A percentile compares a stretch with the other conserved stretches of the same genome.
phyloP scores from a whole-genome alignment of 2,888 invertebrate genomes.

The Neocrepidodera transversa region DNA sequence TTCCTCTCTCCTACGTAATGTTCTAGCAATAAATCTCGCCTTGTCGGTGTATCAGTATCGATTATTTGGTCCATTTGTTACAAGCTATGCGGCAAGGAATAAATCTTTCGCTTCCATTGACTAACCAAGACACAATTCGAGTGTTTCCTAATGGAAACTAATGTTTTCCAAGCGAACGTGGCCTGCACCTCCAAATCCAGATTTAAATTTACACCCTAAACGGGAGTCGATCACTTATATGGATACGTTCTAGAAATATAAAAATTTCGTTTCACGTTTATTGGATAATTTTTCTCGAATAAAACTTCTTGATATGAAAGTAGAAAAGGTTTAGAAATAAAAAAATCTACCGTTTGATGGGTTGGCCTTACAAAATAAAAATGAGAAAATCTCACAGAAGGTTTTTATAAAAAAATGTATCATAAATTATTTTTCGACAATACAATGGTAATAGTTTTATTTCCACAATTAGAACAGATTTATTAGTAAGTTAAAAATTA shows the following conservation, averaged over 20 bases:
- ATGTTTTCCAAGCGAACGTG: slow-evolving; percentile 33
- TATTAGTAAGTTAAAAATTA: no score
- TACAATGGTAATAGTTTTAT: no score
- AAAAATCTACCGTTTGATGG: no score
- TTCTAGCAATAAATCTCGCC: slow-evolving; percentile 54
- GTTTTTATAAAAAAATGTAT: no score
- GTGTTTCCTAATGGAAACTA: slow-evolving; percentile 39
- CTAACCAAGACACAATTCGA: slow-evolving; percentile 42
- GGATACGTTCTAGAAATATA: slow-evolving; percentile 15
- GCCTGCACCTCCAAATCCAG: slow-evolving; percentile 7
- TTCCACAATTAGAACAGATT: no score
- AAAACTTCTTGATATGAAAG: no score
- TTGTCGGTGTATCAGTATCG: slow-evolving; percentile 59
- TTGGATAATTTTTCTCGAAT: no score
- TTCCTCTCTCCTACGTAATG: slow-evolving; percentile 39
- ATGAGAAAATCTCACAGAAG: no score
- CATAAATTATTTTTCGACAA: no score
- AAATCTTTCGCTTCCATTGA: slow-evolving; percentile 56
- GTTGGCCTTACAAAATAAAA: no score
- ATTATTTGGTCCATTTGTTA: slow-evolving; percentile 60
- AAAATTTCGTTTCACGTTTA: no score
- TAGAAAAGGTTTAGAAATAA: no score
- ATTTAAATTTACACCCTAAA: slow-evolving; percentile 27
- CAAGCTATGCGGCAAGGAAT: slow-evolving; percentile 56
- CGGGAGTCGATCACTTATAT: slow-evolving; percentile 10